phyloP scores from a whole-genome alignment of 2,888 invertebrate genomes.

The Cerastis leucographa region DNA sequence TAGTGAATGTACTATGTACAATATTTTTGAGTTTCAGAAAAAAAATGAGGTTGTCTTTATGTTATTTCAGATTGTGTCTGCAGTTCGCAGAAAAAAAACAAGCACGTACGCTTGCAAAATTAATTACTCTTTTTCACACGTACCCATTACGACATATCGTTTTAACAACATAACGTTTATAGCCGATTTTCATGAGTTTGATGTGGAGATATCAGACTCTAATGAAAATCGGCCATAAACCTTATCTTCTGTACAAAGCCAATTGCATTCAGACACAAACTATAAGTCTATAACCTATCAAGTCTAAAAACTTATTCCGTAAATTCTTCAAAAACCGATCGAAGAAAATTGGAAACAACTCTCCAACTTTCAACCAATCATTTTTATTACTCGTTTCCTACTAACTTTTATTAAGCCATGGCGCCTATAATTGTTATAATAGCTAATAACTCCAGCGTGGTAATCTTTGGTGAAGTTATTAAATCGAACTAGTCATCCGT shows the following conservation, averaged over 20 bases:
- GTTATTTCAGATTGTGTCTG: background rate
- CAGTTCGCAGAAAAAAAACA: background rate
- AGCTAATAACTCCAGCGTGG: slow-evolving; percentile 73
- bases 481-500: slow-evolving; percentile 61
- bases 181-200: no score
- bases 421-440: slow-evolving; percentile 81
- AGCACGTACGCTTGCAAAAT: background rate
- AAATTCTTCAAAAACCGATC: slow-evolving; percentile 33
- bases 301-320: slow-evolving; percentile 9
- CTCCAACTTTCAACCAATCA: slow-evolving; percentile 63
- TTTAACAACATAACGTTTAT: no score
- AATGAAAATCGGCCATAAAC: background rate
- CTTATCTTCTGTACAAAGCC: background rate
- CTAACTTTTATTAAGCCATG: slow-evolving; percentile 71
- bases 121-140: background rate
- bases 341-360: slow-evolving; percentile 51
- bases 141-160: background rate
- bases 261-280: background rate
- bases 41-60: background rate
- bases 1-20: no score
- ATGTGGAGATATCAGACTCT: background rate
- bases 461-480: slow-evolving; percentile 73
- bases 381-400: slow-evolving; percentile 77
- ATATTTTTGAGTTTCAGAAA: background rate
- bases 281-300: background rate